Conservation (phyloP, 2,888 invertebrate species). For the Lithophane ornitopus region DNA sequence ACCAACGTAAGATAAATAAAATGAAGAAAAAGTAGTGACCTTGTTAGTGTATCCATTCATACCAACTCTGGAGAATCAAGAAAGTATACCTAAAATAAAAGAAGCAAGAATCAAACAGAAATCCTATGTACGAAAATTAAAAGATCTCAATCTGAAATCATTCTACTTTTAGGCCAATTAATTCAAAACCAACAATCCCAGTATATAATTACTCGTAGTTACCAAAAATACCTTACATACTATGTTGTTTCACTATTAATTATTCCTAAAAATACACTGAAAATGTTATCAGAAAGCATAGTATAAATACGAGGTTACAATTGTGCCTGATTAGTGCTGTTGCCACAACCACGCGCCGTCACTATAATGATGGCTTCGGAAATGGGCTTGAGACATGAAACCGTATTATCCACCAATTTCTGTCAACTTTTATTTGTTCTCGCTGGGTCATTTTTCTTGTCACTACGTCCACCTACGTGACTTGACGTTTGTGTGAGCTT, state of each 20-base stretch:
- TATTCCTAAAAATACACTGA: constrained; percentile 45
- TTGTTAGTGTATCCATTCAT: background rate
- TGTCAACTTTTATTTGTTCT: constrained; percentile 77
- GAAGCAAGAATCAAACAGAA: background rate
- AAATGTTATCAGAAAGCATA: constrained; percentile 58
- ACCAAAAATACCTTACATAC: constrained; percentile 41
- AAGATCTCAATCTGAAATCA: constrained; percentile 35
- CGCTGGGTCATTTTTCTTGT: constrained; percentile 60
- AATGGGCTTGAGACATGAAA: constrained; percentile 80
- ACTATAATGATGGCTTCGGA: constrained; percentile 76
- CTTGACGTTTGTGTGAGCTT: constrained; percentile 6
- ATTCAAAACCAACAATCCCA: constrained; percentile 11
- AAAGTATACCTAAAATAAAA: background rate
- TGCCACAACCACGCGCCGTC: constrained; percentile 69
- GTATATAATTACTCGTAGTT: constrained; percentile 24
- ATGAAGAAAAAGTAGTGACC: background rate
- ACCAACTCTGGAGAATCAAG: background rate
- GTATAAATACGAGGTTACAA: constrained; percentile 63
- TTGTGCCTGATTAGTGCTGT: constrained; percentile 71
- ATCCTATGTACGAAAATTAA: background rate
- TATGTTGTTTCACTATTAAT: constrained; percentile 51
- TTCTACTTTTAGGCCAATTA: constrained; percentile 14
- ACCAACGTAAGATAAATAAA: background rate
- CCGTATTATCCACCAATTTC: constrained; percentile 80
- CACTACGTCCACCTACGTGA: constrained; percentile 11